Conservation (phyloP, 2,888 invertebrate species). For the Meloe dianella region DNA sequence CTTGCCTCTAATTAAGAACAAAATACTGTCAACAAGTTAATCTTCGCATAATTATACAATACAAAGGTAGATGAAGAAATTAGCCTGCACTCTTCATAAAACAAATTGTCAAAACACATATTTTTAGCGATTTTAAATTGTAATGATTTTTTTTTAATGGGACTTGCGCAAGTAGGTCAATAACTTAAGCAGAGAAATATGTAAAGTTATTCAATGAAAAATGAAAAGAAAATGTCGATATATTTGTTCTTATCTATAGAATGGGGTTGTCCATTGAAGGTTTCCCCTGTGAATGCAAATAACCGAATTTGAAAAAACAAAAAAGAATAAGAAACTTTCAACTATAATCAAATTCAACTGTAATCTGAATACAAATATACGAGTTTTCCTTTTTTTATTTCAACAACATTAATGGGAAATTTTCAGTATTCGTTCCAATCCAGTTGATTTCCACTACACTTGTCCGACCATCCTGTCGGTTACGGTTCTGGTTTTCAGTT, state of each 20-base stretch:
- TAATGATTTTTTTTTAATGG: too few species aligned
- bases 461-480: slow-evolving; percentile 26
- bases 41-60: neutral
- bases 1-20: neutral
- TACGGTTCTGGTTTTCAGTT: slow-evolving; percentile 22
- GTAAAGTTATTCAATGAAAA: too few species aligned
- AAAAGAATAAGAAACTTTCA: too few species aligned
- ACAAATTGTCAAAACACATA: too few species aligned
- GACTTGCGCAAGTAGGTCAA: too few species aligned
- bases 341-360: slow-evolving; percentile 37
- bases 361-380: slow-evolving; percentile 39
- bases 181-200: too few species aligned
- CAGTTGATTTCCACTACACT: slow-evolving; percentile 32
- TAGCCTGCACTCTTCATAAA: neutral
- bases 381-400: slow-evolving; percentile 26
- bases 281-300: neutral
- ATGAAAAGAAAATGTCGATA: neutral
- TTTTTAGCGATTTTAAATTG: too few species aligned
- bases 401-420: neutral
- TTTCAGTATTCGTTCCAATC: slow-evolving; percentile 21
- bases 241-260: neutral
- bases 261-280: neutral
- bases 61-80: neutral
- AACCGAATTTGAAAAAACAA: neutral
- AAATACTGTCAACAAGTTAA: neutral